Base-by-base conservation (phyloP, 2,797 vertebrate species). In the Amazona ochrocephala region DNA sequence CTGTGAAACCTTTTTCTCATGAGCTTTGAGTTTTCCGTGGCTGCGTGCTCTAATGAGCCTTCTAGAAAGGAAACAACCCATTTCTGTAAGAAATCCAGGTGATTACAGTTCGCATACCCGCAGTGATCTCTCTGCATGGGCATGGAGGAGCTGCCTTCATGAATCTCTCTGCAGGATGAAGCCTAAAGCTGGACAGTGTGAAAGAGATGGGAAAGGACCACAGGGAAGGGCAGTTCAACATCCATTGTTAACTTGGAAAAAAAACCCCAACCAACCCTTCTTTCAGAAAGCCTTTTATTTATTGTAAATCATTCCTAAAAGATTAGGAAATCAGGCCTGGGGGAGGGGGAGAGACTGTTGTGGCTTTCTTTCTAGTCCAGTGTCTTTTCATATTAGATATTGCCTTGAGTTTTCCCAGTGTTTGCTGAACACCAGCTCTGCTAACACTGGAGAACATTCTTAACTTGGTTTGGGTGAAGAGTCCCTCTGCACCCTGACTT, bases 71-170 rank as follows among this genome's bases (percentile, higher is more conserved):
- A 92, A 96, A 93, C 83, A 91, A 74, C 74, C 50, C 78, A 58
- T 87, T 89, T 89, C 93, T 85, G 86, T 62, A 90, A 92, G 86
- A 93, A 96, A 94, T 93, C 78, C 88, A 87, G 86, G 95, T 95
- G 90, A 95, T 77, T 82, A 92, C 3, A 4, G 88, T 93, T 95
- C n/a, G 21, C 72, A 85, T 80, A 87, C 71, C 4, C 3, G 3
- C 94, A 29, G 14, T 51, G 84, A 96, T 87, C 81, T 94, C 94
- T 89, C 94, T 85, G 87, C 91, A 93, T 50, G 77, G 80, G 88
- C 78, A 72, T 61, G 44, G 72, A 78, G 78, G 82, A 91, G 90
- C 65, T 87, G 83, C 86, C 90, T 91, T 84, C 91, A 87, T 42
- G 68, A 82, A 92, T 64, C 84, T 39, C 71, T 50, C 87, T 90